These are phyloP conservation scores for Exephanes ischioxanthus DNA, from an alignment of 2,888 invertebrate genomes.

Conservation along the genomic window DNA sequence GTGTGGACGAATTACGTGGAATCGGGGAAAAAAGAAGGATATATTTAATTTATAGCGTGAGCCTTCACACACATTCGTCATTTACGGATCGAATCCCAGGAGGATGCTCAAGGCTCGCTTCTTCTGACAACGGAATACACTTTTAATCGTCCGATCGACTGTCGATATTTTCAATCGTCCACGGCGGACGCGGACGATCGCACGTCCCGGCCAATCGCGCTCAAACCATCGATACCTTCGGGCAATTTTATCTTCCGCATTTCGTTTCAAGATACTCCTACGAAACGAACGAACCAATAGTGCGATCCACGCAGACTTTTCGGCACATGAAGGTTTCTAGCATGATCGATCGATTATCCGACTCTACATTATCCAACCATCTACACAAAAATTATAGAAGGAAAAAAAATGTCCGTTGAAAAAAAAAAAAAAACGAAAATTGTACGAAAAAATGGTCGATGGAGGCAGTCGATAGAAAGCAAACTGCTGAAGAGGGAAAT, in stretches of 20 bases:
- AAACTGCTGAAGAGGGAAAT: not conserved
- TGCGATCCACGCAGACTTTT: not conserved
- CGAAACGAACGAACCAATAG: not conserved
- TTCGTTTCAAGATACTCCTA: not conserved
- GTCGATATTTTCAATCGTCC: slow-evolving; percentile 30
- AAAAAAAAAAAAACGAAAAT: not conserved
- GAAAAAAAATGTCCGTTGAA: not conserved
- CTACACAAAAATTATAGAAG: not conserved
- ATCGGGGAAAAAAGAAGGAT: slow-evolving; percentile 7
- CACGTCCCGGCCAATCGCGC: slow-evolving; percentile 40
- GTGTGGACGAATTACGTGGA: slow-evolving; percentile 18
- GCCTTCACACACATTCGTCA: slow-evolving; percentile 53
- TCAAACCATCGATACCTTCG: slow-evolving; percentile 11
- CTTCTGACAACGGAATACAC: slow-evolving; percentile 4
- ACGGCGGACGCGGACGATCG: slow-evolving; percentile 36
- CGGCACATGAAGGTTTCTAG: not conserved
- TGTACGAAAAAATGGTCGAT: not conserved
- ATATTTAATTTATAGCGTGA: slow-evolving; percentile 44
- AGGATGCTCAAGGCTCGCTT: slow-evolving; percentile 55
- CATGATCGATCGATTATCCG: not conserved
- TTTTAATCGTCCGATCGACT: not conserved
- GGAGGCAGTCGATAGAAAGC: not conserved
- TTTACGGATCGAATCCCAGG: slow-evolving; percentile 49
- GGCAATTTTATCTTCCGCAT: slow-evolving; percentile 40
- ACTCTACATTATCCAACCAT: not conserved